A percentile compares a stretch with the other conserved stretches of the same genome.
Evolutionary conservation across 2,797 vertebrate species (phyloP).

Genomic region (Heterohyrax brucei): DNA sequence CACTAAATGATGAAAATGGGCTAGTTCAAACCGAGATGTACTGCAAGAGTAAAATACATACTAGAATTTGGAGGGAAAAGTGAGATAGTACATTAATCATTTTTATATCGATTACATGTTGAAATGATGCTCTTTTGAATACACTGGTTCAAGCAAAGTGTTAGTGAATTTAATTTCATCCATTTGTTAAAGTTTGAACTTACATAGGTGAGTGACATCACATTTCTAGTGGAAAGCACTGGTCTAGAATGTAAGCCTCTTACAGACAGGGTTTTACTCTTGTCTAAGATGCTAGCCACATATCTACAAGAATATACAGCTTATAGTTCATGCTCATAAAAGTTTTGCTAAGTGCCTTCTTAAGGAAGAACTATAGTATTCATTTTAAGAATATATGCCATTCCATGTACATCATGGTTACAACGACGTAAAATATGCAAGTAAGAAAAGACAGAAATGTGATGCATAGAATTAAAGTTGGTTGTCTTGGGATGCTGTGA

Average conservation of each 20-base stretch:
- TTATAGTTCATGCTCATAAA: not conserved
- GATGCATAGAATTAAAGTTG: not conserved
- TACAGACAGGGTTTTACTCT: not conserved
- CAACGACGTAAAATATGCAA: not conserved
- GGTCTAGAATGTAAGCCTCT: not conserved
- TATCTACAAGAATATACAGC: not conserved
- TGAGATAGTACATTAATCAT: not conserved
- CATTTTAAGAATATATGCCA: not conserved
- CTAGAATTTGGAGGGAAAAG: not conserved
- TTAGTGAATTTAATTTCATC: not conserved
- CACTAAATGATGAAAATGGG: not conserved
- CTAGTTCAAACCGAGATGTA: not conserved
- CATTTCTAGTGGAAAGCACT: not conserved
- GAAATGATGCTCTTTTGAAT: constrained; percentile 24
- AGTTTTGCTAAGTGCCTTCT: constrained; percentile 28
- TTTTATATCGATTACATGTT: constrained; percentile 46
- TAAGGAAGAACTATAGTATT: not conserved
- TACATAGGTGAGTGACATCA: not conserved
- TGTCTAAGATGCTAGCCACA: not conserved
- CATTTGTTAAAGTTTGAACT: constrained; percentile 43
- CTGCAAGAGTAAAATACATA: not conserved
- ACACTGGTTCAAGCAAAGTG: not conserved
- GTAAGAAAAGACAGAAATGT: not conserved
- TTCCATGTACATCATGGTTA: not conserved
- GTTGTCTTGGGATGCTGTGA: not conserved